phyloP scores from a whole-genome alignment of 2,888 invertebrate genomes.

The Agrotis clavis region DNA sequence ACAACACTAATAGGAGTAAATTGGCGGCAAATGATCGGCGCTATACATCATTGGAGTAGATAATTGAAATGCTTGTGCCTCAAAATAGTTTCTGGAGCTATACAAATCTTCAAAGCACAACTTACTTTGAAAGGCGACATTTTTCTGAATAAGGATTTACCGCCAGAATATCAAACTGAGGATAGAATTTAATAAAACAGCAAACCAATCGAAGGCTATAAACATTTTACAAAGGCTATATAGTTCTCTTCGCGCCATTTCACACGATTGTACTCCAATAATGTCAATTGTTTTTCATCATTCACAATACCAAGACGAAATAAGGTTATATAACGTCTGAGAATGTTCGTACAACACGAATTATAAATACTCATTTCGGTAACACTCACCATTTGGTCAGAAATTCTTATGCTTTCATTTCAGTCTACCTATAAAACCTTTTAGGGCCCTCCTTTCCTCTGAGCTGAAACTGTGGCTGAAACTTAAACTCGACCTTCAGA shows the following conservation, averaged over 20 bases:
- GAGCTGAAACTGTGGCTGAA: slow-evolving; percentile 44
- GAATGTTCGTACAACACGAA: slow-evolving; percentile 7
- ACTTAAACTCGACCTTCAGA: slow-evolving; percentile 64
- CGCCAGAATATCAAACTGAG: background rate
- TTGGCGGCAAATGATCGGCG: slow-evolving; percentile 37
- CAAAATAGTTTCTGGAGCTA: slow-evolving; percentile 7
- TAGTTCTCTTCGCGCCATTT: slow-evolving; percentile 29
- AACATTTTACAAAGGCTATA: slow-evolving; percentile 31
- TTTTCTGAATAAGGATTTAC: slow-evolving; percentile 2
- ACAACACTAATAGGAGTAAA: slow-evolving; percentile 23
- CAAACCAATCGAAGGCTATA: slow-evolving; percentile 11
- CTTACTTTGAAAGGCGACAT: background rate
- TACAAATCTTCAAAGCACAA: slow-evolving; percentile 12
- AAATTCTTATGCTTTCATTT: slow-evolving; percentile 30
- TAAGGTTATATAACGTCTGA: slow-evolving; percentile 14
- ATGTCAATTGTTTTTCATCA: slow-evolving; percentile 37
- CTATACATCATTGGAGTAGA: slow-evolving; percentile 19
- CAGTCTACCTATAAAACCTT: slow-evolving; percentile 23
- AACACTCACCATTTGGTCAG: slow-evolving; percentile 21
- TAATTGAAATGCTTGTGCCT: slow-evolving; percentile 28
- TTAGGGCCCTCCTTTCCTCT: slow-evolving; percentile 17
- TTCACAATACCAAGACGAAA: slow-evolving; percentile 18
- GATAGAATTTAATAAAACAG: slow-evolving; percentile 6
- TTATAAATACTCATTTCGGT: slow-evolving; percentile 10
- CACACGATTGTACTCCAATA: slow-evolving; percentile 44